These are phyloP conservation scores for Porphyrio hochstetteri DNA, from an alignment of 2,113 vertebrate genomes.

Conservation along the genomic window DNA sequence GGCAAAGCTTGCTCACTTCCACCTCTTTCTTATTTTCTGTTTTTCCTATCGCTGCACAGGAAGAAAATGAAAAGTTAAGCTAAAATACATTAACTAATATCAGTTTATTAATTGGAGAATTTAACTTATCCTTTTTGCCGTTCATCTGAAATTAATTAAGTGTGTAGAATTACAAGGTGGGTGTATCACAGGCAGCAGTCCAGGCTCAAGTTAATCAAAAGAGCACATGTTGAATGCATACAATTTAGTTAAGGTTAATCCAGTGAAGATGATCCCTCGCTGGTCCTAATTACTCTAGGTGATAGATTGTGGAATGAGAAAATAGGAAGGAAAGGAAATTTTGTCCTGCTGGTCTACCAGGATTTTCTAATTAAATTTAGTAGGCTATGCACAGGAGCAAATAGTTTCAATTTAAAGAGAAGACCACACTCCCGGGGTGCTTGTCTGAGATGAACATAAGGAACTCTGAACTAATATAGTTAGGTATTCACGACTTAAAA, in stretches of 20 bases:
- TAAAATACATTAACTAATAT: slow-evolving; percentile 70
- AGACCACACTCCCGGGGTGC: slow-evolving; percentile 71
- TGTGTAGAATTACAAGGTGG: slow-evolving; percentile 84
- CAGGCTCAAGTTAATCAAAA: slow-evolving; percentile 85
- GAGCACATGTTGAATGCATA: slow-evolving; percentile 85
- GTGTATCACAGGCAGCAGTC: slow-evolving; percentile 78
- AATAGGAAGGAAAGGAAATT: slow-evolving; percentile 86
- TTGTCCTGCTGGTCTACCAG: slow-evolving; percentile 78
- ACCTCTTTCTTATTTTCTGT: slow-evolving; percentile 3
- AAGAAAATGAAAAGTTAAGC: slow-evolving; percentile 62
- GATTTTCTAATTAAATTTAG: slow-evolving; percentile 93
- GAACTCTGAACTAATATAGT: background rate
- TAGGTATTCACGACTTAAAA: background rate
- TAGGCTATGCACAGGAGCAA: slow-evolving; percentile 83
- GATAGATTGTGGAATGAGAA: slow-evolving; percentile 83
- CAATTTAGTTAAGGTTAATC: slow-evolving; percentile 88
- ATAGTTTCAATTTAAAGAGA: slow-evolving; percentile 79
- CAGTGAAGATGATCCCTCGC: slow-evolving; percentile 83
- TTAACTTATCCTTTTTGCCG: slow-evolving; percentile 65
- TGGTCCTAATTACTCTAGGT: slow-evolving; percentile 86
- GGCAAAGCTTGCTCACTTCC: slow-evolving; percentile 7
- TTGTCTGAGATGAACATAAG: slow-evolving; percentile 30
- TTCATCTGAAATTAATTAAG: slow-evolving; percentile 93
- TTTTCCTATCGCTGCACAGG: slow-evolving; percentile 19
- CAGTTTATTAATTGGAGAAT: slow-evolving; percentile 79